These are phyloP conservation scores for Plecotus auritus DNA, from an alignment of 2,113 vertebrate species.

Conservation along the genomic window DNA sequence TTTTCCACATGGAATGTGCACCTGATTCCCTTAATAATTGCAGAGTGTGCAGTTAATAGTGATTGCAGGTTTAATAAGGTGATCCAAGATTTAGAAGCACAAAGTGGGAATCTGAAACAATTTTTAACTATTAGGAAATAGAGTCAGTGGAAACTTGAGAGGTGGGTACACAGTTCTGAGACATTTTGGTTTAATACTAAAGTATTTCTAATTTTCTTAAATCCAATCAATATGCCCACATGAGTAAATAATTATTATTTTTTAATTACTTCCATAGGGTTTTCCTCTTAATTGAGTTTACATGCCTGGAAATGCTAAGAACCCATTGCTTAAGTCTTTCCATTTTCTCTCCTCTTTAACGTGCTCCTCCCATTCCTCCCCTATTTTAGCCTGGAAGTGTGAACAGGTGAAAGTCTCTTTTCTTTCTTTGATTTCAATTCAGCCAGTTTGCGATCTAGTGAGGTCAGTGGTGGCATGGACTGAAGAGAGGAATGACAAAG, in stretches of 20 bases:
- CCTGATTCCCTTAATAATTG: not conserved
- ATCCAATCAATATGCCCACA: not conserved
- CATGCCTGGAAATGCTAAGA: not conserved
- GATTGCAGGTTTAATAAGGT: not conserved
- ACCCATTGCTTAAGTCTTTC: not conserved
- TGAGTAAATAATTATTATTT: constrained; percentile 42
- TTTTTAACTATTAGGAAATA: constrained; percentile 25
- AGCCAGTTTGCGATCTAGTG: not conserved
- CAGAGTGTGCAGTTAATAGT: not conserved
- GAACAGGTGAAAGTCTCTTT: not conserved
- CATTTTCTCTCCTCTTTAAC: not conserved
- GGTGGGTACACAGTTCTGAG: not conserved
- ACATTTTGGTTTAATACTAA: constrained; percentile 8
- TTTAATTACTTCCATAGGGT: constrained; percentile 12
- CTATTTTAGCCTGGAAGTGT: not conserved
- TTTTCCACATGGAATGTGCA: not conserved
- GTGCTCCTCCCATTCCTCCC: not conserved
- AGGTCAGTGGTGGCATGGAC: not conserved
- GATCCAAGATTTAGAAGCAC: not conserved
- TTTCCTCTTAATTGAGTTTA: constrained; percentile 41
- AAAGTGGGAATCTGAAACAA: not conserved
- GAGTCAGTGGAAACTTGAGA: not conserved
- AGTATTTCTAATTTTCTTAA: not conserved
- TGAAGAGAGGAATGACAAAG: not conserved
- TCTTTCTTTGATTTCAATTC: not conserved